Evolutionary conservation across 2,888 invertebrate species (phyloP), one percentile per base, ranked within the genome.

Genomic region (Stenotaenia linearis): DNA sequence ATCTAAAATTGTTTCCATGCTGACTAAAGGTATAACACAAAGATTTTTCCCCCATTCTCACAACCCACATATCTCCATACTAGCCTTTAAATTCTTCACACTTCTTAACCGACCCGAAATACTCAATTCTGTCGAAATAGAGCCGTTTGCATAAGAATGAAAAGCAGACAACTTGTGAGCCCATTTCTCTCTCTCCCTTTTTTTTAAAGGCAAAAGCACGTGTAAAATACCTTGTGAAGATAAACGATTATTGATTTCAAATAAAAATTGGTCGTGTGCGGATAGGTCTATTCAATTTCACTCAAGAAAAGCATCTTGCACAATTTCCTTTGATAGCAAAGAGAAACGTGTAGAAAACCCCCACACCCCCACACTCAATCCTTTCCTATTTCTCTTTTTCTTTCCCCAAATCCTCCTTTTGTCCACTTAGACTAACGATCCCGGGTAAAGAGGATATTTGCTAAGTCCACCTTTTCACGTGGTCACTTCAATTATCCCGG

Each of bases 221-320:
- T 56, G 56, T 56, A 56, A 56, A 56, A 56, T 56, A 56, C 56
- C 56, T 56, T 56, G 56, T 56, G 56, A 56, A 56, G 56, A 56
- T 56, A 56, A 75, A 75, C 75, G 37, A 30, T 35, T 76, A 76
- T 76, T 76, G 76, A 76, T 76, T 76, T 76, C 23, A 35, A 76
- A 76, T 76, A 76, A 76, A 76, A 76, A 23, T 56, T 56, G 56
- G 56, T 56, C 56, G 56, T 32, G 76, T 32, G 35, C 35, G 76
- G 76, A 76, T 76, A 32, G 76, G 35, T 35, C 76, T 76, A 76
- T 76, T 76, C 76, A 76, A 76, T 76, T 76, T 76, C 76, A 37
- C 37, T 76, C 76, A 76, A 37, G 56, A 56, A 56, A 56, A 56
- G 56, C 56, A 56, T 56, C 56, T 56, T 56, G 56, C 56, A 56